Evolutionary conservation across 2,113 vertebrate genomes (phyloP).

Genomic region (Macaca mulatta): DNA sequence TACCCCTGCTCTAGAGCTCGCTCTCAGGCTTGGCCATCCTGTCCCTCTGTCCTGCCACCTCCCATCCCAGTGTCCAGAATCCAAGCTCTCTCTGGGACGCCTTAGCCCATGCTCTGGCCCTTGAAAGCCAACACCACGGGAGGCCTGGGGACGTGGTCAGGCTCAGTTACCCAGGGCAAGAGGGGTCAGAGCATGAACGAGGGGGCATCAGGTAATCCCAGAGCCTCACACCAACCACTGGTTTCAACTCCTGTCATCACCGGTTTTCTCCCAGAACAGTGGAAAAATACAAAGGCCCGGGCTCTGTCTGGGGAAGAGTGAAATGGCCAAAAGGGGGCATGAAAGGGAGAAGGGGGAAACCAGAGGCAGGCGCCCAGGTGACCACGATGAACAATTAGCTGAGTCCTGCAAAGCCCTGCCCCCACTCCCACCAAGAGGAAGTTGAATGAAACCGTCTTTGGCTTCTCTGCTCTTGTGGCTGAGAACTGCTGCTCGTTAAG

Average conservation of each 20-base stretch:
- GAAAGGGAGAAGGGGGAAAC: neutral
- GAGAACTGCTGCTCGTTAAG: neutral
- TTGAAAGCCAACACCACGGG: neutral
- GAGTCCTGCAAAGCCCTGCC: neutral
- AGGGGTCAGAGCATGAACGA: neutral
- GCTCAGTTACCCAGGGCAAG: neutral
- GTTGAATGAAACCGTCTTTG: neutral
- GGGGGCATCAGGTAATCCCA: neutral
- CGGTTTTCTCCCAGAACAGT: neutral
- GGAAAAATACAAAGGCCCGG: neutral
- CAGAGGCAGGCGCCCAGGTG: neutral
- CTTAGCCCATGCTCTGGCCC: neutral
- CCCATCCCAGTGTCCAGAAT: neutral
- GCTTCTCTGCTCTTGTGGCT: neutral
- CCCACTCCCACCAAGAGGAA: neutral
- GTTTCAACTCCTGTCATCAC: neutral
- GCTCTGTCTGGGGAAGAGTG: neutral
- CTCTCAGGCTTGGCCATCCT: neutral
- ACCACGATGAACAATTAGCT: rapidly evolving
- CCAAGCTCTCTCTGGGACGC: neutral
- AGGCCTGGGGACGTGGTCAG: neutral
- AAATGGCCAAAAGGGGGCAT: neutral
- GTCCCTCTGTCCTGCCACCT: too few species aligned
- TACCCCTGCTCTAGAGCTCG: too few species aligned
- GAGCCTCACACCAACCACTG: neutral